These are phyloP conservation scores for Odontocolon sp. DNA, from an alignment of 2,888 invertebrate species.

Conservation along the genomic window DNA sequence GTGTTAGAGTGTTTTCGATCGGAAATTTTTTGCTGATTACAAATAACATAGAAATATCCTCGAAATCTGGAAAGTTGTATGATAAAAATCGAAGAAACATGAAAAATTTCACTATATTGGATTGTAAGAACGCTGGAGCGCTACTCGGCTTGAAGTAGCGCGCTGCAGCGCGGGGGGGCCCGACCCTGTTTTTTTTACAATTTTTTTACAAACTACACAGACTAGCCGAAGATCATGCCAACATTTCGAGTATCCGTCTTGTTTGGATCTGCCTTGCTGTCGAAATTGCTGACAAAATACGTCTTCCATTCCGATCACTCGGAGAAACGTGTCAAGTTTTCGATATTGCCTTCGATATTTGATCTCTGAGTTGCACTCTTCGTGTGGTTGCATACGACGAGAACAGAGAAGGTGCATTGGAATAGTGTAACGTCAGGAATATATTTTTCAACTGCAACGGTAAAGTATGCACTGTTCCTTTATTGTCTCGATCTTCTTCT, in stretches of 20 bases:
- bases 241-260: neutral
- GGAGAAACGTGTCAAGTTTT: conserved; percentile 45
- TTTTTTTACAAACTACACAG: neutral
- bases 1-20: too few species aligned
- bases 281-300: conserved; percentile 42
- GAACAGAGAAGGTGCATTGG: neutral
- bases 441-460: neutral
- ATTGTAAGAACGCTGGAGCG: neutral
- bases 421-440: neutral
- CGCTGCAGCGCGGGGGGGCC: too few species aligned
- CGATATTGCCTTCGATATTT: conserved; percentile 32
- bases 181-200: too few species aligned
- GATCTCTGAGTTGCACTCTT: conserved; percentile 20
- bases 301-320: conserved; percentile 26
- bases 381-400: neutral
- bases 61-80: too few species aligned
- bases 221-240: conserved; percentile 13
- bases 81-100: too few species aligned
- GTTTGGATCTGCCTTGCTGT: conserved; percentile 30
- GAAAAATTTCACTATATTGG: too few species aligned
- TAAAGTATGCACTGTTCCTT: neutral
- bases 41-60: too few species aligned
- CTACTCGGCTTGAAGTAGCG: neutral
- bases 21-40: too few species aligned
- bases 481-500: neutral